Base-by-base conservation (phyloP, 2,113 vertebrate genomes). In the Xyliphius kryptos region DNA sequence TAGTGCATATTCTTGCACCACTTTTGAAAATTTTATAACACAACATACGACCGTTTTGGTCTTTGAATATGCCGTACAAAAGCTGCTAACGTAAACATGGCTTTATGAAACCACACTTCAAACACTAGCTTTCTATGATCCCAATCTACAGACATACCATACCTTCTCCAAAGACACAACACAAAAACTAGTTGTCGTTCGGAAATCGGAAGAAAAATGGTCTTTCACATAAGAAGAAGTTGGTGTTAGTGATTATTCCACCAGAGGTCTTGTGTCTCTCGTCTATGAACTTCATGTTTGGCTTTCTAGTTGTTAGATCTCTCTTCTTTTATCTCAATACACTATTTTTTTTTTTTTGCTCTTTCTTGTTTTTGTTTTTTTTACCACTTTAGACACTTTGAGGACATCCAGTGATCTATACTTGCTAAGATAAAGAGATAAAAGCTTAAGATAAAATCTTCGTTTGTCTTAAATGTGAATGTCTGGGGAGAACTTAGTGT, bases 1-100 rank as follows among this genome's bases (percentile, higher is more conserved):
- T 32, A 6, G 4, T 32, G 26, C 7, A 32, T 5, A 32, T 32
- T 6, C 26, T 26, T 32, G 26, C 26, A 32, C 26, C 26, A 32
- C 26, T 32, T 32, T 32, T 32, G 1, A 6, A 32, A 32, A 32
- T 6, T 32, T 32, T 55, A 66, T 58, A 13, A 32, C 5, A 9
- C 66, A 60, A 5, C 41, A 7, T 37, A 54, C 70, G 72, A 72
- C 72, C 75, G 77, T 76, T 70, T 62, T 58, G 70, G 76, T 79
- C 81, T 83, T 84, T 83, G 79, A 82, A 83, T 76, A 20, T 22
- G 49, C 38, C 66, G 60, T 53, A 72, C 72, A 79, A 82, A 78
- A 81, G 71, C 59, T 77, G 44, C 49, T 40, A 69, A 78, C 69
- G 74, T 81, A 85, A 85, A 86, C 79, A 86, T 3, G 5, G 69